Percentiles rank a stretch among this genome's conserved stretches.
Conservation (phyloP, 2,888 invertebrate species). For the Antheraea yamamai region DNA sequence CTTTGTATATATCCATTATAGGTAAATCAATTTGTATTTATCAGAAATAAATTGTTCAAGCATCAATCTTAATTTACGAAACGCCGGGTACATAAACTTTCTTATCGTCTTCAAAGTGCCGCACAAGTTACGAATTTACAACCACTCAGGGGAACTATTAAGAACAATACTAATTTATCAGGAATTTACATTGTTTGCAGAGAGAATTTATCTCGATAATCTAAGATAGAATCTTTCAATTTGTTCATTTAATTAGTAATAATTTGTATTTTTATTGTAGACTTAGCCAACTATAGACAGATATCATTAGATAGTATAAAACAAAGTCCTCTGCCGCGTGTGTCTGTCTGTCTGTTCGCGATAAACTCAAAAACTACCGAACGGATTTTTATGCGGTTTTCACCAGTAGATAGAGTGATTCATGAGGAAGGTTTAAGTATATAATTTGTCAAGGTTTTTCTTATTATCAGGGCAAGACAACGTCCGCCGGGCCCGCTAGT, state of each 20-base stretch:
- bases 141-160: slow-evolving; percentile 16
- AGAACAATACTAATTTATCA: slow-evolving; percentile 17
- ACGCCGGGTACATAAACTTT: slow-evolving; percentile 10
- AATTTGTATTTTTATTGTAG: not conserved
- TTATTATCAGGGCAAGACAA: too few species aligned
- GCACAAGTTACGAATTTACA: slow-evolving; percentile 13
- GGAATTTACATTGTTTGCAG: slow-evolving; percentile 19
- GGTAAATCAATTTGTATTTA: slow-evolving; percentile 7
- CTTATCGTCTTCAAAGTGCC: slow-evolving; percentile 15
- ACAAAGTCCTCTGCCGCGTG: too few species aligned
- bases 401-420: too few species aligned
- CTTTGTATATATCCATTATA: not conserved
- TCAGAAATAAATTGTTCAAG: not conserved
- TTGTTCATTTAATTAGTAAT: slow-evolving; percentile 7
- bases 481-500: too few species aligned
- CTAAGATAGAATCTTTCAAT: slow-evolving; percentile 1
- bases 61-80: slow-evolving; percentile 1
- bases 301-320: not conserved
- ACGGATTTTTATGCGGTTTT: too few species aligned
- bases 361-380: too few species aligned
- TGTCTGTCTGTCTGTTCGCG: too few species aligned
- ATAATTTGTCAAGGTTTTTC: too few species aligned
- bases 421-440: too few species aligned
- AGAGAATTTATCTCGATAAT: slow-evolving; percentile 13
- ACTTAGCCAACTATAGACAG: not conserved